phyloP scores from a whole-genome alignment of 1,140 invertebrate species.

The Marisa cornuarietis region DNA sequence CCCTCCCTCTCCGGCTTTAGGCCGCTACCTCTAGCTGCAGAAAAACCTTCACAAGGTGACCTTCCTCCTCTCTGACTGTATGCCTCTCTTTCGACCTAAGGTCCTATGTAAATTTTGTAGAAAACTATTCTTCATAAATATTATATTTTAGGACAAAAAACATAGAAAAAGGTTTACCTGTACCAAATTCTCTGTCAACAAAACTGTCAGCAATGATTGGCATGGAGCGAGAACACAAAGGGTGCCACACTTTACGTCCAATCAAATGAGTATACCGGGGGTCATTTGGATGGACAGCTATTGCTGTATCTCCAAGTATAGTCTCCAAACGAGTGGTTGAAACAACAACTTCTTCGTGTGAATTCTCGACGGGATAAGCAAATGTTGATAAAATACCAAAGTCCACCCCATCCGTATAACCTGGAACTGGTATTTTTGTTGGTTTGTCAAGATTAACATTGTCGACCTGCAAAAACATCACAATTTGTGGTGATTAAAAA shows the following conservation, averaged over 20 bases:
- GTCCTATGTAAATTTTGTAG: too few relatives aligned
- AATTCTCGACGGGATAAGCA: conserved; percentile 83
- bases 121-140: too few relatives aligned
- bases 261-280: conserved; percentile 74
- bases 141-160: too few relatives aligned
- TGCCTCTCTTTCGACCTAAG: too few relatives aligned
- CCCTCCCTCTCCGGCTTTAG: too few relatives aligned
- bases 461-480: conserved; percentile 74
- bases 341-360: conserved; percentile 84
- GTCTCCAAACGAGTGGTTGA: conserved; percentile 98
- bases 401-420: conserved; percentile 85
- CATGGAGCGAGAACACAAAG: conserved; percentile 73
- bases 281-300: conserved; percentile 96
- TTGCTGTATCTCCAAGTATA: conserved; percentile 96
- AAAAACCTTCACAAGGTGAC: too few relatives aligned
- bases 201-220: conserved; percentile 90
- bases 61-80: too few relatives aligned
- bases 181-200: conserved; percentile 93
- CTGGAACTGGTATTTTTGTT: conserved; percentile 88
- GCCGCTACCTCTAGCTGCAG: too few relatives aligned
- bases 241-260: conserved; percentile 77
- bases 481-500: neutral
- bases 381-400: conserved; percentile 94
- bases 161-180: conserved; percentile 71
- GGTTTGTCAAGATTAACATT: conserved; percentile 87